Evolutionary conservation across 2,113 vertebrate species (phyloP).

Genomic region (Odobenus rosmarus): DNA sequence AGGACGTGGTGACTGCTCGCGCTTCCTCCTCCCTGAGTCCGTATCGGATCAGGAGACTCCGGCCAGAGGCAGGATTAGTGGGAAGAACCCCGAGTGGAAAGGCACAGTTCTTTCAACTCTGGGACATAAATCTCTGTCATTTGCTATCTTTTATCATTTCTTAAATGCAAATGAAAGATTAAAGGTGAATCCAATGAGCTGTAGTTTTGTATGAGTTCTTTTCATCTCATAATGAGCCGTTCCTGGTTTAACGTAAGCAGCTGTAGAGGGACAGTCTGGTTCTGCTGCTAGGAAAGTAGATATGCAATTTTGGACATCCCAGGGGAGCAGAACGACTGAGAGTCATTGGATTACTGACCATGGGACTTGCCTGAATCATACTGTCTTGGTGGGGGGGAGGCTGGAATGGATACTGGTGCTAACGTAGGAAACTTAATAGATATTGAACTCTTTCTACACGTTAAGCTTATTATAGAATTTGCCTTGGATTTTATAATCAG

Average conservation of each 20-base stretch:
- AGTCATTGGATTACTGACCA: background rate
- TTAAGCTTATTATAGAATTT: background rate
- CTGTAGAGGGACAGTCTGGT: background rate
- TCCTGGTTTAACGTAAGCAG: background rate
- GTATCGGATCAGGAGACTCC: background rate
- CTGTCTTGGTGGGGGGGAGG: fast-evolving
- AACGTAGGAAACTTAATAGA: background rate
- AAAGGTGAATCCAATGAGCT: background rate
- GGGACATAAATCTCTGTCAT: background rate
- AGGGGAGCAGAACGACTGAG: background rate
- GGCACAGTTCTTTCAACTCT: background rate
- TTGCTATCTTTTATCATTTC: background rate
- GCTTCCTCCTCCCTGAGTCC: background rate
- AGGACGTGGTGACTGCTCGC: background rate
- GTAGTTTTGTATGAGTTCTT: background rate
- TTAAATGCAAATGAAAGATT: background rate
- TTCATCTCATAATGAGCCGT: background rate
- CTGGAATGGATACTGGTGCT: background rate
- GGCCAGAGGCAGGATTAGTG: background rate
- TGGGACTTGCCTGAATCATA: background rate
- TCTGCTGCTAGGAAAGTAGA: background rate
- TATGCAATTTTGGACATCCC: background rate
- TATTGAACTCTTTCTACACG: background rate
- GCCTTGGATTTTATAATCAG: background rate
- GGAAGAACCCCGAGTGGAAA: background rate